A percentile compares a stretch with the other conserved stretches of the same genome.
These are phyloP conservation scores for Sebastes wilsoni DNA, from an alignment of 2,797 vertebrate species.

Conservation along the genomic window DNA sequence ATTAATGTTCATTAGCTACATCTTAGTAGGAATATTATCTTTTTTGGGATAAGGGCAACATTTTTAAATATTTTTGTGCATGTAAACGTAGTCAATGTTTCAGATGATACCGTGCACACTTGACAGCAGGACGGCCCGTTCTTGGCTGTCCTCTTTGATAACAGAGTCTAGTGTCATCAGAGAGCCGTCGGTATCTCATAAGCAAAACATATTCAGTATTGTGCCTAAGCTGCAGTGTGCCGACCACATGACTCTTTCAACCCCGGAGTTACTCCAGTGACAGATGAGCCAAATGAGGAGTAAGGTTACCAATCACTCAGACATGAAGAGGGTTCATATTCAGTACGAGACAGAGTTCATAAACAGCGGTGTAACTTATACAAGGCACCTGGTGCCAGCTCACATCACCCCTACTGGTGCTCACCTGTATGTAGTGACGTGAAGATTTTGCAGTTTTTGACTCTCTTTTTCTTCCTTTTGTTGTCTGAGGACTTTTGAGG, in stretches of 20 bases:
- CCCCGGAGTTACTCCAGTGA: not conserved
- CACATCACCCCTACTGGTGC: not conserved
- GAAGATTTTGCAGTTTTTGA: not conserved
- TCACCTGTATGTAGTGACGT: not conserved
- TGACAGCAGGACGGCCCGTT: conserved; percentile 5
- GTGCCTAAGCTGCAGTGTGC: not conserved
- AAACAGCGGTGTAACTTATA: conserved; percentile 26
- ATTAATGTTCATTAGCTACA: not conserved
- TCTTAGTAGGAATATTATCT: not conserved
- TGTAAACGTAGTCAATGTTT: not conserved
- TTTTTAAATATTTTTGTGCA: not conserved
- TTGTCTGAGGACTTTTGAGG: conserved; percentile 27
- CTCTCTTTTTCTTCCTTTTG: not conserved
- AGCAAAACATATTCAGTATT: not conserved
- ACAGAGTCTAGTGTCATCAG: conserved; percentile 20
- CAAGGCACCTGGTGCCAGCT: not conserved
- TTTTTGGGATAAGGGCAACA: not conserved
- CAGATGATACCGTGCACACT: not conserved
- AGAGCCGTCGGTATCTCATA: conserved; percentile 28
- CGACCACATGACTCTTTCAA: not conserved
- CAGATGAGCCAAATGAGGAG: conserved; percentile 9
- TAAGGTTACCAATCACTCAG: conserved; percentile 33
- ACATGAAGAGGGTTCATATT: conserved; percentile 35
- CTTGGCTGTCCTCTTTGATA: not conserved
- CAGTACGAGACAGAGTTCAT: not conserved